Base-by-base conservation (phyloP, 2,113 vertebrate genomes). In the Spilogale gracilis region DNA sequence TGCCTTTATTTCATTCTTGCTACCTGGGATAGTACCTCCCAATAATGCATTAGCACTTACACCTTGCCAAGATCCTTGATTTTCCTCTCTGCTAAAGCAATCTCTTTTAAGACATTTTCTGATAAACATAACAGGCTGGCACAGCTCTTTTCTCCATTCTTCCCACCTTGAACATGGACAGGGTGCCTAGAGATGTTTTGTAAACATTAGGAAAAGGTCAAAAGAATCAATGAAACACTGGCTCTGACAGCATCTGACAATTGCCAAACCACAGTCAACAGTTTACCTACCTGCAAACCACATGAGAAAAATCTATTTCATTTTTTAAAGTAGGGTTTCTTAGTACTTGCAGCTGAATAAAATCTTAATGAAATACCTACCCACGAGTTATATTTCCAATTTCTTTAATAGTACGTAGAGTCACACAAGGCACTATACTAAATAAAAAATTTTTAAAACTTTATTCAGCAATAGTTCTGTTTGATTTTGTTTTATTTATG, bases 41-140 rank as follows among this genome's bases (percentile, higher is more conserved):
- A 52, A 85, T 45, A 80, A 89, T 54, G 48, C 14, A 94, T 67
- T 95, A 89, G 25, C 56, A 65, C 16, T 23, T 80, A 84, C 58
- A 25, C 25, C 38, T 87, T 50, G 11, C 25, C 79, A 58, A 89
- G 69, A 89, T 52, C 81, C 67, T 94, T 50, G 54, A 17, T 91
- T 92, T 95, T 86, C 12, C 80, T 74, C n/a, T 21, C 16, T 74
- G 65, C n/a, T 74, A 45, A 90, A 94, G 93, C 17, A 13, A 54
- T 90, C 12, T 89, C 50, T 18, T 63, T 85, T 52, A 74, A 85
- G 43, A 76, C 25, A 30, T 23, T 84, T 73, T 76, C 56, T 86
- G 58, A n/a, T 63, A 69, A 89, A 84, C 27, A 87, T 38, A 91
- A 61, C 6, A 94, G 43, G 5, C 69, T 78, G 16, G 12, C 9